These are phyloP conservation scores for Tichodroma muraria DNA, from an alignment of 2,113 vertebrate genomes.

Conservation along the genomic window DNA sequence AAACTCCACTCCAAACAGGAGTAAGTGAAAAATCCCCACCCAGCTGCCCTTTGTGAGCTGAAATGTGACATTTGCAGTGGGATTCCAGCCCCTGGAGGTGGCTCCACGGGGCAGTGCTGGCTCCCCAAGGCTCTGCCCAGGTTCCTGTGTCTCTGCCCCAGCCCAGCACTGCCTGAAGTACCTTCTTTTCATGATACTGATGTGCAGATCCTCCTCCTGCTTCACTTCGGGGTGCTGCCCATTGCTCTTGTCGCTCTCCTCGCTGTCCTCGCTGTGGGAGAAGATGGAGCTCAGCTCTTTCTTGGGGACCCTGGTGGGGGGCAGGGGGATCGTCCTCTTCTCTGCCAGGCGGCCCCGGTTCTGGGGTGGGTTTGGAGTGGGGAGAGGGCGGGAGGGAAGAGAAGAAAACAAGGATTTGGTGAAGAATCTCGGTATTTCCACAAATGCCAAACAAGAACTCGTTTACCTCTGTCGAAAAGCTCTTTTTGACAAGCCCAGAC, in stretches of 20 bases:
- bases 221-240: constrained; percentile 85
- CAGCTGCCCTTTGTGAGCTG: not conserved
- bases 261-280: constrained; percentile 83
- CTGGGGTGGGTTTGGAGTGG: constrained; percentile 35
- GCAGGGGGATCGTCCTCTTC: constrained; percentile 89
- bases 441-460: not conserved
- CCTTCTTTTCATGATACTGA: constrained; percentile 98
- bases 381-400: not conserved
- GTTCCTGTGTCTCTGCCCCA: not conserved
- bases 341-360: constrained; percentile 96
- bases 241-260: constrained; percentile 82
- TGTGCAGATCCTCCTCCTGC: constrained; percentile 86
- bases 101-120: not conserved
- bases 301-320: constrained; percentile 84
- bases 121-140: not conserved
- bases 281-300: constrained; percentile 86
- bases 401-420: not conserved
- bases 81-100: not conserved
- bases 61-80: accelerated
- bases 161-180: constrained; percentile 3
- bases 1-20: not conserved
- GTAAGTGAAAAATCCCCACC: not conserved
- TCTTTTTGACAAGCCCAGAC: not conserved
- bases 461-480: not conserved
- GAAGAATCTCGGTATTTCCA: not conserved